phyloP scores from a whole-genome alignment of 2,113 vertebrate genomes.

The Aegotheles bennettii region DNA sequence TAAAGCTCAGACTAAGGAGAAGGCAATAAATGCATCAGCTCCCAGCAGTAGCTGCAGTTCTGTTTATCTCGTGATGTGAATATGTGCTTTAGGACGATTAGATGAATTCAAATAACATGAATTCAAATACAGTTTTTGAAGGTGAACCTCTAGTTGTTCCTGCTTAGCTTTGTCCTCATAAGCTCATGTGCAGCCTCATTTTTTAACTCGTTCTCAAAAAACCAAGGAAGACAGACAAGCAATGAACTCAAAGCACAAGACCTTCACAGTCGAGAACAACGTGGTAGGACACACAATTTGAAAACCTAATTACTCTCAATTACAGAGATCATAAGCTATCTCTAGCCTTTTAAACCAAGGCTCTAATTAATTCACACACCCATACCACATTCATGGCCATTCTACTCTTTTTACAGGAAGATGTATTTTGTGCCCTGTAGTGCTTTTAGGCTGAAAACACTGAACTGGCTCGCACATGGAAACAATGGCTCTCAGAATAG shows the following conservation, averaged over 20 bases:
- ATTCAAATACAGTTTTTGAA: not conserved
- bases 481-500: not conserved
- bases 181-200: not conserved
- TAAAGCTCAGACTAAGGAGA: not conserved
- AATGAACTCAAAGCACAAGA: not conserved
- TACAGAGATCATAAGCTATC: not conserved
- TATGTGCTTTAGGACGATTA: not conserved
- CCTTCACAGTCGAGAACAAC: not conserved
- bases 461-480: not conserved
- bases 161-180: not conserved
- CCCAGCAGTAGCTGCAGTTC: not conserved
- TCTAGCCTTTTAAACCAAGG: not conserved
- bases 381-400: not conserved
- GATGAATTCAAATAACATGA: not conserved
- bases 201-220: not conserved
- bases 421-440: not conserved
- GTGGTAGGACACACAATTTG: not conserved
- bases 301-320: not conserved
- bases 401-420: not conserved
- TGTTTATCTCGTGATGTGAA: not conserved
- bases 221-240: not conserved
- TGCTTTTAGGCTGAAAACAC: not conserved
- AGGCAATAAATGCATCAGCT: not conserved
- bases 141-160: not conserved
- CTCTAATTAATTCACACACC: not conserved